Conservation (phyloP, 2,797 vertebrate species). For the Rhynchotus rufescens region DNA sequence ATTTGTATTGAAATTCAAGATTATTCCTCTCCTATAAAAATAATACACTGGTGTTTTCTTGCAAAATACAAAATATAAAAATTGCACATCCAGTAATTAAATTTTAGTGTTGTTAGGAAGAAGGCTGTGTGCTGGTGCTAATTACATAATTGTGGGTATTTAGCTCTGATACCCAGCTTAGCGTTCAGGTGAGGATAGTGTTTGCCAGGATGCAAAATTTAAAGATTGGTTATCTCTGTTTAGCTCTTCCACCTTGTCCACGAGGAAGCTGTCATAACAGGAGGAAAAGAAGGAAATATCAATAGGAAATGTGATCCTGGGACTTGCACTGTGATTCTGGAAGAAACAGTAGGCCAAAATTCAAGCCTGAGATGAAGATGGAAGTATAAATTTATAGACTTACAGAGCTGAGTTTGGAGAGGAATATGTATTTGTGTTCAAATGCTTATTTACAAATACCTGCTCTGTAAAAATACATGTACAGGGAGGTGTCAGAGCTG, state of each 20-base stretch:
- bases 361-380: constrained; percentile 8
- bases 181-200: neutral
- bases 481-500: neutral
- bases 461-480: neutral
- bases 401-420: neutral
- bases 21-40: neutral
- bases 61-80: neutral
- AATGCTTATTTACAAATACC: neutral
- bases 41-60: neutral
- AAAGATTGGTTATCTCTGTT: neutral
- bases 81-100: neutral
- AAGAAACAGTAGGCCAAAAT: neutral
- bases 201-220: neutral
- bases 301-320: neutral
- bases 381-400: neutral
- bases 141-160: neutral
- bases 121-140: neutral
- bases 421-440: neutral
- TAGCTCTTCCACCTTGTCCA: neutral
- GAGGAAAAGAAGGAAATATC: neutral
- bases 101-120: neutral
- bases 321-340: neutral
- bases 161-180: neutral
- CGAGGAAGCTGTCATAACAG: neutral
- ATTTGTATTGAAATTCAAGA: neutral